Conservation (phyloP, 2,113 vertebrate genomes). For the Oncorhynchus nerka region DNA sequence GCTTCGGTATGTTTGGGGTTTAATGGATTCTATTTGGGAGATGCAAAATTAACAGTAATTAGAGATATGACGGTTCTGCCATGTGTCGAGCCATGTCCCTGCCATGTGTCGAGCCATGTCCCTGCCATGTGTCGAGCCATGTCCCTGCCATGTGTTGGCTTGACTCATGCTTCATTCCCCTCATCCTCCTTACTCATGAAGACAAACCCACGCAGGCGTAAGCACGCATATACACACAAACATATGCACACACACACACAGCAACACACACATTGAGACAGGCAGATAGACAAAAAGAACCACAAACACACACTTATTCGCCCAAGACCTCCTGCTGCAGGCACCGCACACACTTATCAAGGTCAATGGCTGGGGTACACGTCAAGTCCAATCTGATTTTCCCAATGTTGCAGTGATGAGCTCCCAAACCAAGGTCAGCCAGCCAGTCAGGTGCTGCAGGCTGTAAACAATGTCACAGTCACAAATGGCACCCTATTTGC, state of each 20-base stretch:
- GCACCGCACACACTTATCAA: slow-evolving; percentile 59
- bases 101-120: no score
- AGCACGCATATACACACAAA: not conserved
- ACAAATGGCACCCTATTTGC: no score
- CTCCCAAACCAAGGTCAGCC: slow-evolving; percentile 69
- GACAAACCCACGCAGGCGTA: slow-evolving; percentile 2
- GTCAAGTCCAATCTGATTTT: slow-evolving; percentile 69
- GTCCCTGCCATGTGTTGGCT: slow-evolving; percentile 25
- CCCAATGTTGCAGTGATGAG: slow-evolving; percentile 56
- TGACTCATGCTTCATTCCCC: slow-evolving; percentile 45
- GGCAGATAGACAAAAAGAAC: slow-evolving; percentile 10
- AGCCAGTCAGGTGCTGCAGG: slow-evolving; percentile 48
- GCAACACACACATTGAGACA: slow-evolving; percentile 14
- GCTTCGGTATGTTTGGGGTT: no score
- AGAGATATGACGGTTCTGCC: slow-evolving; percentile 26
- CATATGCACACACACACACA: not conserved
- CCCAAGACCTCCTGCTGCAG: slow-evolving; percentile 62
- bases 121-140: not conserved
- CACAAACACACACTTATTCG: slow-evolving; percentile 45
- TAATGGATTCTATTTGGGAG: not conserved
- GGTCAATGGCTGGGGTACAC: not conserved
- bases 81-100: no score
- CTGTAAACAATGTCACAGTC: slow-evolving; percentile 70
- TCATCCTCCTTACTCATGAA: not conserved
- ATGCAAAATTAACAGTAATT: slow-evolving; percentile 26